phyloP scores from a whole-genome alignment of 2,797 vertebrate genomes.

The Merluccius polli region DNA sequence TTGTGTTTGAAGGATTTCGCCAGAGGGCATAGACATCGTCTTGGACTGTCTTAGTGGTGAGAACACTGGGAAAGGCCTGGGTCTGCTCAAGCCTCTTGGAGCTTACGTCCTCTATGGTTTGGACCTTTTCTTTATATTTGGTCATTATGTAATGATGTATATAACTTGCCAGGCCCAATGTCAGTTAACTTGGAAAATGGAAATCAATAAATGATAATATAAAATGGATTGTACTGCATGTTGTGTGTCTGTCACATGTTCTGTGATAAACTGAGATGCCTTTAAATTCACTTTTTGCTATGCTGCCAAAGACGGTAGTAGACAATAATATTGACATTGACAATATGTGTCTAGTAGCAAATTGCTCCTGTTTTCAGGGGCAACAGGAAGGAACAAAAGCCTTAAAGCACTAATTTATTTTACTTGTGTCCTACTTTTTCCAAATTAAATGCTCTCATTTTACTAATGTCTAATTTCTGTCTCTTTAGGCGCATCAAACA shows the following conservation, averaged over 20 bases:
- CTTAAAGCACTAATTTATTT: background rate
- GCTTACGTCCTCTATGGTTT: slow-evolving; percentile 96
- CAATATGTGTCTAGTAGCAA: background rate
- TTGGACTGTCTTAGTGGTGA: slow-evolving; percentile 96
- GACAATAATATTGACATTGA: too few species aligned
- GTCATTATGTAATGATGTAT: background rate
- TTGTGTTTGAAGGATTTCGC: slow-evolving; percentile 80
- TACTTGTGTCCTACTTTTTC: background rate
- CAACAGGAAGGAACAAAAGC: background rate
- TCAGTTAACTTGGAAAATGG: background rate
- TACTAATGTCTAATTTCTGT: slow-evolving; percentile 28
- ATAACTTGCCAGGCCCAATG: background rate
- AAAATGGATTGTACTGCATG: background rate
- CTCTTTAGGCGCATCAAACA: slow-evolving; percentile 94
- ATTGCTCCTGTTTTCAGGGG: background rate
- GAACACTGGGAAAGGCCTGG: slow-evolving; percentile 93
- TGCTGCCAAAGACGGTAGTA: background rate
- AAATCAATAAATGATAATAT: background rate
- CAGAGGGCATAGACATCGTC: slow-evolving; percentile 95
- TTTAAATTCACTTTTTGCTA: background rate
- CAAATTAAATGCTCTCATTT: background rate
- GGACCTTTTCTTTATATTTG: slow-evolving; percentile 37
- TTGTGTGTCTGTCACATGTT: background rate
- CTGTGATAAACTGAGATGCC: background rate
- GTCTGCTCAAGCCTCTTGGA: slow-evolving; percentile 92